Evolutionary conservation across 2,888 invertebrate genomes (phyloP).

Genomic region (Synergus gifuensis): DNA sequence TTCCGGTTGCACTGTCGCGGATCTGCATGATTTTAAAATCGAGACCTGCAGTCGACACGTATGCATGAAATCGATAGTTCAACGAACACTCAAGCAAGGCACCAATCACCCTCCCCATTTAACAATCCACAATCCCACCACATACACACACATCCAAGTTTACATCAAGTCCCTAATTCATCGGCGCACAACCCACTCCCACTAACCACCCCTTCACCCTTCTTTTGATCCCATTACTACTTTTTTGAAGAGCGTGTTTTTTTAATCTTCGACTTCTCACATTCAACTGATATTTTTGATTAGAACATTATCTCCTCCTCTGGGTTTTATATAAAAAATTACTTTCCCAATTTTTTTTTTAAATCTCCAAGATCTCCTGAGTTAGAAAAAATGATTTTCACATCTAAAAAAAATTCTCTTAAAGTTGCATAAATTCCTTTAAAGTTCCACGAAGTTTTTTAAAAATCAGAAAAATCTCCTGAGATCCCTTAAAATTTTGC

Average conservation of each 20-base stretch:
- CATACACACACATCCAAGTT: constrained; percentile 42
- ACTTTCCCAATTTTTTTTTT: neutral
- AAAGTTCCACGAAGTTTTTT: too few relatives aligned
- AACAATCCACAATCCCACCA: constrained; percentile 44
- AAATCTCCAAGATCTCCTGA: neutral
- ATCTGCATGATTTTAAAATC: constrained; percentile 55
- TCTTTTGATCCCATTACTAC: constrained; percentile 13
- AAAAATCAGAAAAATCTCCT: too few relatives aligned
- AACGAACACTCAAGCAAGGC: constrained; percentile 73
- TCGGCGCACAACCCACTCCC: constrained; percentile 14
- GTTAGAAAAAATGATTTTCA: too few relatives aligned
- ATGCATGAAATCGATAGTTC: constrained; percentile 72
- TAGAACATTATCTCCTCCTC: neutral
- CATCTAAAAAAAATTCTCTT: neutral
- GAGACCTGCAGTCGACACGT: constrained; percentile 32
- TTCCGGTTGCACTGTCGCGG: constrained; percentile 49
- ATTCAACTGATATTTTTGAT: constrained; percentile 11
- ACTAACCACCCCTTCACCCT: constrained; percentile 31
- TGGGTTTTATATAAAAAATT: too few relatives aligned
- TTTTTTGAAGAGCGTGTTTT: constrained; percentile 27
- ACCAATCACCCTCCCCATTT: constrained; percentile 56
- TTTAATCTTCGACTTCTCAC: constrained; percentile 41
- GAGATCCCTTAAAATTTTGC: too few relatives aligned
- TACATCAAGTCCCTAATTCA: neutral
- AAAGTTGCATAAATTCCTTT: too few relatives aligned